A percentile compares a stretch with the other conserved stretches of the same genome.
phyloP scores from a whole-genome alignment of 2,888 invertebrate species.

The Drosophila dives region DNA sequence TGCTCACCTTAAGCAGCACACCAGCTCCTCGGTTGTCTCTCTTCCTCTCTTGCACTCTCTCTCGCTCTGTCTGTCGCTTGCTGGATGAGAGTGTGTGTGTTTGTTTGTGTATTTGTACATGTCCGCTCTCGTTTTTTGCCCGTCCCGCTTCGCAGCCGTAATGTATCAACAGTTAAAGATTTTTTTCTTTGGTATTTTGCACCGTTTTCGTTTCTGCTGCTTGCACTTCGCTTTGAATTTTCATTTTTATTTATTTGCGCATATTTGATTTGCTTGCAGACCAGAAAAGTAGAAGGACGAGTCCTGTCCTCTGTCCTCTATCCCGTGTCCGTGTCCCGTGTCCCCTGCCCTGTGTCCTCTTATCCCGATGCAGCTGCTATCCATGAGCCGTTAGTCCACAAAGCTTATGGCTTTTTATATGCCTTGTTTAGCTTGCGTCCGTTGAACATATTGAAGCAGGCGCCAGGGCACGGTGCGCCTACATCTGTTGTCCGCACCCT shows the following conservation, averaged over 20 bases:
- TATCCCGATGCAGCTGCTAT: conserved; percentile 6
- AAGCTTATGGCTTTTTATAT: conserved; percentile 77
- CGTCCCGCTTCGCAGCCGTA: conserved; percentile 36
- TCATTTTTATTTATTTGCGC: conserved; percentile 79
- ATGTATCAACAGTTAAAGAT: conserved; percentile 62
- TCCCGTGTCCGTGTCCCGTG: background rate
- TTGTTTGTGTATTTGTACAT: conserved; percentile 27
- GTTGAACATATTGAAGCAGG: conserved; percentile 75
- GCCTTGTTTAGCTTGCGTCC: conserved; percentile 68
- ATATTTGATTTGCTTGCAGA: conserved; percentile 72
- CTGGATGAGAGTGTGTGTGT: background rate
- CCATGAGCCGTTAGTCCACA: conserved; percentile 53
- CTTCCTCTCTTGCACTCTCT: background rate
- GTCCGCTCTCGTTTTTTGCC: conserved; percentile 1
- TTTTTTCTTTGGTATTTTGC: conserved; percentile 23
- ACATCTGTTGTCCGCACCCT: conserved; percentile 9
- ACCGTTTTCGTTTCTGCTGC: conserved; percentile 45
- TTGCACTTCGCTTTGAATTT: conserved; percentile 72
- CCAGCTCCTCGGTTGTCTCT: conserved; percentile 3
- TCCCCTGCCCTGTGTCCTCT: background rate
- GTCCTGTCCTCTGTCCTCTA: background rate
- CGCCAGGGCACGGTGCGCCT: conserved; percentile 36
- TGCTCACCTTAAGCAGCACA: conserved; percentile 63
- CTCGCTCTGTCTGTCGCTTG: background rate
- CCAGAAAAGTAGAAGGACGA: conserved; percentile 2